Base-by-base conservation (phyloP, 2,888 invertebrate genomes). In the Ctenicera cuprea region DNA sequence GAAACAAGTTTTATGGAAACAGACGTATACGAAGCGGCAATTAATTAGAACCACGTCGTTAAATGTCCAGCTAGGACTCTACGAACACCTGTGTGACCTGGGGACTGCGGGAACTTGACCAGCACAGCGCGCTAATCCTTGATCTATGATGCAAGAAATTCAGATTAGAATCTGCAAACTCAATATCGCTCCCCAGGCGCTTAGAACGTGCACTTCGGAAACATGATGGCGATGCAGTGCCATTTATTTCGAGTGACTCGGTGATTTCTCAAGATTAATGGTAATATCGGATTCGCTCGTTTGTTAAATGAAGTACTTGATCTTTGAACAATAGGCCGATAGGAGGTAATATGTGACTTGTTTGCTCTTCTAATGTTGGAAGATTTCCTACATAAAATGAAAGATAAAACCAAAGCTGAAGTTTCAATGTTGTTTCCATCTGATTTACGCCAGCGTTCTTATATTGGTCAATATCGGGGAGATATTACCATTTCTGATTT, bases 61-160 rank as follows among this genome's bases (percentile, higher is more conserved):
- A 64, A 64, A 62, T 52, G 67, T 67, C 41, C 67, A 18, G 59
- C 38, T 64, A 59, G 67, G 57, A 69, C 57, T 73, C 45, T 59
- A 38, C 30, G 77, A 71, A 82, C 82, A 82, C 82, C 82, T 82
- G 82, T 80, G 81, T 80, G 82, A 82, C 81, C 82, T 78, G 71
- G 7, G 61, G 50, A 62, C 69, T 79, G 57, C 57, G 78, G 78
- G 75, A 80, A 77, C 74, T 77, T 80, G 80, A 80, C 81, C 81
- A 57, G 80, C 72, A 59, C 66, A 37, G 66, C 14, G 66, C 14
- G 41, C 30, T 54, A 63, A 70, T 63, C 62, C 50, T 63, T 70
- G 70, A 69, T 69, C 69, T 69, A 61, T 50, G 69, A 69, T 62
- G 57, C 59, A 43, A 69, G 59, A 33, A 59, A 59, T 59, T 11